These are phyloP conservation scores for Cyclura pinguis DNA, from an alignment of 2,797 vertebrate genomes.

Conservation along the genomic window DNA sequence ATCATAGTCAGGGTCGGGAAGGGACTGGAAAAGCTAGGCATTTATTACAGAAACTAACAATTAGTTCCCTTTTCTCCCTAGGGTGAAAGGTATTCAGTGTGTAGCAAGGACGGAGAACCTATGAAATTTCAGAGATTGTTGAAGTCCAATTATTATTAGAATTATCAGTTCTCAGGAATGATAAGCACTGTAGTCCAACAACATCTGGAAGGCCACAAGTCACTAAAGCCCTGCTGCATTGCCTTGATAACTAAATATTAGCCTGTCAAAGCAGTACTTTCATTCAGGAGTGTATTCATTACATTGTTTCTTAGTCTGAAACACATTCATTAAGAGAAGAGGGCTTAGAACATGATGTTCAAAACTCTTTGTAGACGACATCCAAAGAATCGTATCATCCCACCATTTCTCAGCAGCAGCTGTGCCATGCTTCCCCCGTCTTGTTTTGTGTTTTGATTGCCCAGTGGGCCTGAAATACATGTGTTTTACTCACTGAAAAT, in stretches of 20 bases:
- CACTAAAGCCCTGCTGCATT: background rate
- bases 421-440: no score
- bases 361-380: background rate
- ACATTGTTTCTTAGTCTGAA: background rate
- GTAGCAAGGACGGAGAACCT: no score
- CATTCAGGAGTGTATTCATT: background rate
- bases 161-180: no score
- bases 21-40: background rate
- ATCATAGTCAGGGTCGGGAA: background rate
- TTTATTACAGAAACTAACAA: conserved; percentile 26
- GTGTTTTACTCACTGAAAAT: background rate
- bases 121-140: background rate
- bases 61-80: conserved; percentile 3
- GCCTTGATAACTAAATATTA: background rate
- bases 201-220: no score
- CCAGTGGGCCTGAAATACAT: background rate
- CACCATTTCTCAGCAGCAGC: background rate
- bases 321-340: background rate
- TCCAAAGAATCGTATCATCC: background rate
- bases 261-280: background rate
- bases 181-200: no score
- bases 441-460: background rate
- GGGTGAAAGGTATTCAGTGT: background rate
- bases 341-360: background rate
- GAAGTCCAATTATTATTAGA: no score